Evolutionary conservation across 2,797 vertebrate genomes (phyloP), one percentile per base, ranked within the genome.

Genomic region (Aldrovandia affinis): DNA sequence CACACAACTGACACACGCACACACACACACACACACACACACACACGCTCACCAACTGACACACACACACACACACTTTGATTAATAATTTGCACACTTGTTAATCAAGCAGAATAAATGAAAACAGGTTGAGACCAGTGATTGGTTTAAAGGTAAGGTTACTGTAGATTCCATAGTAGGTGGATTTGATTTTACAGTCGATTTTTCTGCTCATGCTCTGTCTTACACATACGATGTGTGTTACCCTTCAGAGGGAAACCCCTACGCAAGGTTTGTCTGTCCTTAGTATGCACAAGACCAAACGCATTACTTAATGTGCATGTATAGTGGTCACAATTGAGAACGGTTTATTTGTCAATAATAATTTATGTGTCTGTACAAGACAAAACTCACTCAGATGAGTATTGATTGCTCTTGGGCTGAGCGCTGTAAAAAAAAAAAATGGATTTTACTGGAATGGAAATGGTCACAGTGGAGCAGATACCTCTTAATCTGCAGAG

Each of bases 351-450:
- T 77, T 25, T 12, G 39, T 47, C 42, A 47, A 77, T 77, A 77
- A 47, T 77, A 44, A 44, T 77, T 44, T 42, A 47, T 77, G 33
- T 77, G 42, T 22, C 73, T 44, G 22, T 44, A 39, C 15, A 10
- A 14, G 42, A 47, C 1, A 77, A 77, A 77, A 77, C 73, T 77
- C 42, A 47, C 73, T 44, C 25, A 47, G 42, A 47, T 77, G 73
- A 77, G 39, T 47, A 77, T 77, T 77, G 73, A 77, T 44, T 77
- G 7, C 42, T 77, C 42, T 28, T 77, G 70, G 20, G 39, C 39
- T n/a, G 15, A 42, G 73, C 25, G 73, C 73, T 44, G 73, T 77
- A 47, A 77, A 77, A 20, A 25, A 47, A 77, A 77, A 20, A 25
- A 25, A 25, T 39, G 8, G 22, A 12, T 47, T 47, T 77, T 44